Evolutionary conservation across 2,797 vertebrate genomes (phyloP).

Genomic region (Phrynocephalus vlangalii): DNA sequence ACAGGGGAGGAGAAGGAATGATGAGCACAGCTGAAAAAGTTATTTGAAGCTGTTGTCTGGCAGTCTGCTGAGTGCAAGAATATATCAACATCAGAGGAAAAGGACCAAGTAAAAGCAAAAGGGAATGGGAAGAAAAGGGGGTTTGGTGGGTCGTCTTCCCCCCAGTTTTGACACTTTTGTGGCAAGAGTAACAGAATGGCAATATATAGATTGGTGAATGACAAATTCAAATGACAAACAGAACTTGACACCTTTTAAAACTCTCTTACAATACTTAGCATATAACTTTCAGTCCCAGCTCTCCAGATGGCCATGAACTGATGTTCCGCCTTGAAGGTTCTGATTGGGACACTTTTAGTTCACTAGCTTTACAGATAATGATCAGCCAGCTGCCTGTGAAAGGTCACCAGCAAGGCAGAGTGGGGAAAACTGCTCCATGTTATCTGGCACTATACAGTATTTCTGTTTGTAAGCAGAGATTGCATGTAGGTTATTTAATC

Average conservation of each 20-base stretch:
- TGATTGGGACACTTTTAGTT: background rate
- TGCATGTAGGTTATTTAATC: background rate
- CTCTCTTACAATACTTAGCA: background rate
- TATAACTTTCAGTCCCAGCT: background rate
- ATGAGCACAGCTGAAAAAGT: background rate
- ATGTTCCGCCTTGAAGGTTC: background rate
- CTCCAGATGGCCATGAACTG: background rate
- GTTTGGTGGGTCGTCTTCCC: no score
- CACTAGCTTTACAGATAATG: background rate
- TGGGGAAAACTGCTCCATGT: background rate
- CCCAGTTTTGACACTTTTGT: background rate
- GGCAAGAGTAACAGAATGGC: background rate
- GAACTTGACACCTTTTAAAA: background rate
- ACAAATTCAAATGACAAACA: background rate
- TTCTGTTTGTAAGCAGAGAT: background rate
- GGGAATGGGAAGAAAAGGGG: background rate
- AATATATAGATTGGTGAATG: background rate
- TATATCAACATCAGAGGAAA: background rate
- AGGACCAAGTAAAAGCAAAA: background rate
- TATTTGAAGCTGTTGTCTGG: background rate
- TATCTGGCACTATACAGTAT: background rate
- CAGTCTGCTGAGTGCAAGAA: slow-evolving; percentile 6
- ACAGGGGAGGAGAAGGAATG: background rate
- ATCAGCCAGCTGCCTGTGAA: background rate
- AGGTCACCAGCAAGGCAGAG: background rate